Evolutionary conservation across 2,113 vertebrate genomes (phyloP).

Genomic region (Redunca redunca): DNA sequence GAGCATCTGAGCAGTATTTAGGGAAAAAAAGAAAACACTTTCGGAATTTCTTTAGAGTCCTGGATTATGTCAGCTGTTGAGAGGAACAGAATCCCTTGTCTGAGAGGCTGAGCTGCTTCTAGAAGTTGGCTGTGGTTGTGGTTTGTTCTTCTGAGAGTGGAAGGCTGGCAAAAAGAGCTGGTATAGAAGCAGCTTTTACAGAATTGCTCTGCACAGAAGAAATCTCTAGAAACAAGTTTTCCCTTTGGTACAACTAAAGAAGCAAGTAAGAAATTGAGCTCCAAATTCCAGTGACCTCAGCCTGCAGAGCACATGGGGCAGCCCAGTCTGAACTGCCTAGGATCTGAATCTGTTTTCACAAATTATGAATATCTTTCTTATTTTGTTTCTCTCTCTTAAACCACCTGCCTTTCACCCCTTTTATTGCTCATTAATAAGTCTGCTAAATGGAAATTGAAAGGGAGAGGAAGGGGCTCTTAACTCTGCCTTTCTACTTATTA

Average conservation of each 20-base stretch:
- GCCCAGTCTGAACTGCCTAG: accelerated
- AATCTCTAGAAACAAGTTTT: no score
- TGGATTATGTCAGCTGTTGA: no score
- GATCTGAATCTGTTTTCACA: neutral
- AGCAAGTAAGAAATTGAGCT: no score
- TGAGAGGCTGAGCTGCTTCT: neutral
- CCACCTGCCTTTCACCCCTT: neutral
- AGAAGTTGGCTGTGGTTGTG: neutral
- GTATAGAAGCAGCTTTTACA: no score
- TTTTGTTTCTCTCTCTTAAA: neutral
- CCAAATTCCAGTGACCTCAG: no score
- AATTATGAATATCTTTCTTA: neutral
- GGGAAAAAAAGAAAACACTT: no score
- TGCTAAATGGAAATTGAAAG: neutral
- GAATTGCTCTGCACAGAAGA: no score
- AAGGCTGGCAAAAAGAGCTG: no score
- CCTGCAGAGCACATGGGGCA: accelerated
- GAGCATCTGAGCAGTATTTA: no score
- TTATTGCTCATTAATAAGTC: constrained; percentile 23
- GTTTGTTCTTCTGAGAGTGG: neutral
- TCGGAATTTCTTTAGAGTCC: no score
- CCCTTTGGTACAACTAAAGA: no score
- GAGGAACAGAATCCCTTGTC: neutral
- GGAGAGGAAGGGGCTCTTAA: neutral
- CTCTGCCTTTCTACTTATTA: neutral